Percentiles rank a stretch among this genome's conserved stretches.
Evolutionary conservation across 2,113 vertebrate genomes (phyloP).

Genomic region (Marmota monax): DNA sequence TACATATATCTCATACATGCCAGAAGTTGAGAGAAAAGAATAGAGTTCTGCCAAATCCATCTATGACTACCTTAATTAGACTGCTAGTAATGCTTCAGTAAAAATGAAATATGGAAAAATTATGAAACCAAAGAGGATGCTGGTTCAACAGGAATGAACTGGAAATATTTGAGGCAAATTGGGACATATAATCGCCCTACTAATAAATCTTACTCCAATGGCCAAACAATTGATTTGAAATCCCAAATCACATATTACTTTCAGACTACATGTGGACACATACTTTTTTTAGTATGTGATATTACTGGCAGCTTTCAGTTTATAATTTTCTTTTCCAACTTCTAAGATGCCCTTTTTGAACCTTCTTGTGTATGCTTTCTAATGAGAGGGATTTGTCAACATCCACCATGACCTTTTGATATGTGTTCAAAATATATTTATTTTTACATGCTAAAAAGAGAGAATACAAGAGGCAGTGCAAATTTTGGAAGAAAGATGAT

Average conservation of each 20-base stretch:
- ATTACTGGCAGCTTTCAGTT: conserved; percentile 8
- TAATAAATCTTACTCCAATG: background rate
- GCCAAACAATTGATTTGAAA: background rate
- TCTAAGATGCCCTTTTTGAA: background rate
- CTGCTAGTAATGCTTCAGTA: background rate
- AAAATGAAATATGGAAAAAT: conserved; percentile 33
- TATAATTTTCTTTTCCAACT: background rate
- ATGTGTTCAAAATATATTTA: background rate
- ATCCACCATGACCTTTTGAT: background rate
- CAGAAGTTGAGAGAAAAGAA: background rate
- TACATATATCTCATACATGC: background rate
- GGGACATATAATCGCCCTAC: background rate
- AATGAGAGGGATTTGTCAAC: background rate
- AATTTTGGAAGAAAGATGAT: conserved; percentile 5
- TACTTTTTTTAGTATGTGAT: conserved; percentile 26
- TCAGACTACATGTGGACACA: background rate
- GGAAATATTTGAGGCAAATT: background rate
- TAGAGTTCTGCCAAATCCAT: background rate
- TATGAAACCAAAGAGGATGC: background rate
- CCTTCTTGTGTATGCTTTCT: background rate
- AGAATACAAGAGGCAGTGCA: background rate
- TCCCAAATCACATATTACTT: conserved; percentile 34
- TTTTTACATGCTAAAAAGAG: background rate
- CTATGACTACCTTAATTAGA: background rate
- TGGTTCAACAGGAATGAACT: background rate